A percentile compares a stretch with the other conserved stretches of the same genome.
These are phyloP conservation scores for Arrhopalites spinosus DNA, from an alignment of 2,888 invertebrate genomes.

Conservation along the genomic window DNA sequence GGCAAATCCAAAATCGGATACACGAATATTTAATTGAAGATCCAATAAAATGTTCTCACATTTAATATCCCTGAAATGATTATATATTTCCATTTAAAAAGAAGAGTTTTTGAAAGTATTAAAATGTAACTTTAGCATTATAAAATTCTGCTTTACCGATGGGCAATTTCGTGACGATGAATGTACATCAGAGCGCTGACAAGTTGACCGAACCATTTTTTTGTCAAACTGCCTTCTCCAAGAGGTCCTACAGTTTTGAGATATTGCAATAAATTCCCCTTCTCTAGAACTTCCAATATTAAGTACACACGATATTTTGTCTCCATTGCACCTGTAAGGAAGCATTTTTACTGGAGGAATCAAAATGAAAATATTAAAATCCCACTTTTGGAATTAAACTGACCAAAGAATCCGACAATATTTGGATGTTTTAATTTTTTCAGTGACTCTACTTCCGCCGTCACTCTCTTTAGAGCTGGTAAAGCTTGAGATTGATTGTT, in stretches of 20 bases:
- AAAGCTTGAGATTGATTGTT: too few relatives aligned
- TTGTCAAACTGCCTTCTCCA: conserved; percentile 3
- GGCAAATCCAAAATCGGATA: conserved; percentile 41
- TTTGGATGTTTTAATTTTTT: conserved; percentile 37
- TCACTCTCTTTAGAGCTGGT: conserved; percentile 10
- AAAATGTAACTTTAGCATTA: too few relatives aligned
- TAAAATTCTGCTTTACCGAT: conserved; percentile 20
- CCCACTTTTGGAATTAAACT: too few relatives aligned
- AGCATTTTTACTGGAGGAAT: too few relatives aligned
- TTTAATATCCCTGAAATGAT: conserved; percentile 42
- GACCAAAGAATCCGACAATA: conserved; percentile 23
- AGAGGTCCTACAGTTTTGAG: not conserved
- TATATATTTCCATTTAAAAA: not conserved
- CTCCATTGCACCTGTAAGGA: too few relatives aligned
- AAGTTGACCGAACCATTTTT: conserved; percentile 40
- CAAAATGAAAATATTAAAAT: too few relatives aligned
- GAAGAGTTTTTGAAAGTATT: too few relatives aligned
- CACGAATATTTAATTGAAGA: conserved; percentile 11
- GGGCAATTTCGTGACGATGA: conserved; percentile 34
- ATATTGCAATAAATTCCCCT: conserved; percentile 34
- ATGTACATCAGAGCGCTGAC: conserved; percentile 33
- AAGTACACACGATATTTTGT: conserved; percentile 31
- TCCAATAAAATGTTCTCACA: conserved; percentile 41
- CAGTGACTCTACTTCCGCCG: conserved; percentile 32
- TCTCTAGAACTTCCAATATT: conserved; percentile 30